These are phyloP conservation scores for Myotis yumanensis DNA, from an alignment of 2,113 vertebrate species.

Conservation along the genomic window DNA sequence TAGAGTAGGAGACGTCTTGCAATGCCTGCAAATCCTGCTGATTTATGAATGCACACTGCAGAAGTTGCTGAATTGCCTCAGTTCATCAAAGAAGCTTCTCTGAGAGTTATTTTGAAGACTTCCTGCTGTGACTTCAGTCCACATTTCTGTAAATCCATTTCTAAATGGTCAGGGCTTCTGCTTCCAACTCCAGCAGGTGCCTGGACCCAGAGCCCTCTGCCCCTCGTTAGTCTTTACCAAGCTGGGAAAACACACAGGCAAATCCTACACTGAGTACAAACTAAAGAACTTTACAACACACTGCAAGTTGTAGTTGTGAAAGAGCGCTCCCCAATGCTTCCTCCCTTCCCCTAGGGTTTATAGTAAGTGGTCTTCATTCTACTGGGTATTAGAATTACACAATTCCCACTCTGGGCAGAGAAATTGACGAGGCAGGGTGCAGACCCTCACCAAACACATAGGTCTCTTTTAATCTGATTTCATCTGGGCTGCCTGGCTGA, in stretches of 20 bases:
- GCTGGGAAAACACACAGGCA: constrained; percentile 48
- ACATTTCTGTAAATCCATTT: constrained; percentile 45
- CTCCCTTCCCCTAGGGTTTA: constrained; percentile 11
- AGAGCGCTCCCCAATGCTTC: not conserved
- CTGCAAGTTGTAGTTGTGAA: constrained; percentile 47
- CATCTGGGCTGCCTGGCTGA: not conserved
- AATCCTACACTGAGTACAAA: constrained; percentile 36
- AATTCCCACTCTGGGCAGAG: not conserved
- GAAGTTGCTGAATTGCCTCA: constrained; percentile 48
- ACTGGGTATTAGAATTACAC: not conserved
- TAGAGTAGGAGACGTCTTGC: constrained; percentile 38
- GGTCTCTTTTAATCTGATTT: not conserved
- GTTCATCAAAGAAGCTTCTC: constrained; percentile 70
- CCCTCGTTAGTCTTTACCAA: constrained; percentile 30
- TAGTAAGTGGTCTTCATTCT: constrained; percentile 14
- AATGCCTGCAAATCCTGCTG: constrained; percentile 50
- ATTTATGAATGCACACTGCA: constrained; percentile 46
- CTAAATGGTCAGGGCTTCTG: constrained; percentile 25
- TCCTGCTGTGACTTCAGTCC: constrained; percentile 57
- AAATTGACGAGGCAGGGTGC: constrained; percentile 29
- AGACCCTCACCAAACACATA: not conserved
- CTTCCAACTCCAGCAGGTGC: not conserved
- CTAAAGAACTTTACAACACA: constrained; percentile 47
- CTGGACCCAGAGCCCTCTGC: not conserved
- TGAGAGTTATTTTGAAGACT: constrained; percentile 56